A percentile compares a stretch with the other conserved stretches of the same genome.
phyloP scores from a whole-genome alignment of 2,888 invertebrate genomes.

The Heliothis peltigera region DNA sequence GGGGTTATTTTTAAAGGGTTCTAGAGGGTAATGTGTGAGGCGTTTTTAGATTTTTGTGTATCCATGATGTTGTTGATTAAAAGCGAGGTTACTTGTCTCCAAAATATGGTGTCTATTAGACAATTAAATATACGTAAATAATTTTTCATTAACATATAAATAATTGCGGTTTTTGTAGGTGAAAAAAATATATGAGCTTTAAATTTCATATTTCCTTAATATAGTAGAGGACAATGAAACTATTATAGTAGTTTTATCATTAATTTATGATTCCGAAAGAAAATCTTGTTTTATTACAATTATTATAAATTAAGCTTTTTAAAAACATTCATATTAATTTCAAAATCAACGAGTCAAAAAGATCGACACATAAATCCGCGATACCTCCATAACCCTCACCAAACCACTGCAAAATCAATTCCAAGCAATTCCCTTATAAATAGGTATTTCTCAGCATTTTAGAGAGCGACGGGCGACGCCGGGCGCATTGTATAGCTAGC shows the following conservation, averaged over 20 bases:
- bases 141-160: too few species aligned
- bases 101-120: not conserved
- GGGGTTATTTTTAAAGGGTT: slow-evolving; percentile 61
- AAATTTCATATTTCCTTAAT: too few species aligned
- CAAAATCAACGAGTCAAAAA: not conserved
- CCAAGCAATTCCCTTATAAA: slow-evolving; percentile 49
- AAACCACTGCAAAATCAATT: slow-evolving; percentile 24
- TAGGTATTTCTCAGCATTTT: slow-evolving; percentile 62
- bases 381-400: slow-evolving; percentile 7
- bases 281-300: too few species aligned
- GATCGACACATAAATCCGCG: not conserved
- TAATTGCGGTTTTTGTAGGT: too few species aligned
- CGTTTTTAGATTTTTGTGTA: slow-evolving; percentile 32
- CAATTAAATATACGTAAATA: too few species aligned
- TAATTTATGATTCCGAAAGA: too few species aligned
- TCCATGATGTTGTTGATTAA: slow-evolving; percentile 21
- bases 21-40: slow-evolving; percentile 31
- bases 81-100: not conserved
- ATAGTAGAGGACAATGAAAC: too few species aligned
- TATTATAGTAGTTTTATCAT: too few species aligned
- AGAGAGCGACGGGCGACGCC: slow-evolving; percentile 42
- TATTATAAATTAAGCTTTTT: too few species aligned
- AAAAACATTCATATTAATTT: too few species aligned
- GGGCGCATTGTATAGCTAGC: slow-evolving; percentile 47
- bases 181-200: too few species aligned